Evolutionary conservation across 2,113 vertebrate genomes (phyloP).

Genomic region (Dasypus novemcinctus): DNA sequence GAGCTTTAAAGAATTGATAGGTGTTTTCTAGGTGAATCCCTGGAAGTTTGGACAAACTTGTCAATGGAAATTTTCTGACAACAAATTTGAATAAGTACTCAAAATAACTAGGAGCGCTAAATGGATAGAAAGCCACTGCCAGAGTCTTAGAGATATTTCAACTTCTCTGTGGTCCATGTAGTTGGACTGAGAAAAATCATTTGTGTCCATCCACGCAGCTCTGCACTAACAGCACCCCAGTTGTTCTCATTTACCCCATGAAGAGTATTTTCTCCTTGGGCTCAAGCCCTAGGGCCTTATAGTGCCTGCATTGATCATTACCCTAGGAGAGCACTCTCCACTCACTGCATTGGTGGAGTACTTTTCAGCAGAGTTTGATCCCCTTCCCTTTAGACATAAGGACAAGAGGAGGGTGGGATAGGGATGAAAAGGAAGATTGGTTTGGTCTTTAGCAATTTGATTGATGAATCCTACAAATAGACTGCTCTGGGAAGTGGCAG

Average conservation of each 20-base stretch:
- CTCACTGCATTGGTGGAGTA: not conserved
- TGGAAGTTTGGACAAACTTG: not conserved
- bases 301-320: not conserved
- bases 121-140: not conserved
- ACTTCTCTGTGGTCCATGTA: not conserved
- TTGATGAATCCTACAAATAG: not conserved
- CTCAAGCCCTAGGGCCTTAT: not conserved
- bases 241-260: not conserved
- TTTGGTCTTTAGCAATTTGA: not conserved
- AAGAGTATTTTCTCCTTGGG: not conserved
- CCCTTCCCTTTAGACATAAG: not conserved
- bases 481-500: not conserved
- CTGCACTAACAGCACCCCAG: rapidly evolving
- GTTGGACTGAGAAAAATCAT: not conserved
- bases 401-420: not conserved
- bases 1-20: not conserved
- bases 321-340: not conserved
- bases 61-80: slow-evolving; percentile 12
- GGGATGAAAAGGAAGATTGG: not conserved
- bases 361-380: not conserved
- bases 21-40: not conserved
- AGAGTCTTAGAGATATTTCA: not conserved
- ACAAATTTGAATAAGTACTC: slow-evolving; percentile 12
- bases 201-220: not conserved
- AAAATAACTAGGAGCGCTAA: not conserved